Base-by-base conservation (phyloP, 2,888 invertebrate species). In the Carpatolechia fugitivella region DNA sequence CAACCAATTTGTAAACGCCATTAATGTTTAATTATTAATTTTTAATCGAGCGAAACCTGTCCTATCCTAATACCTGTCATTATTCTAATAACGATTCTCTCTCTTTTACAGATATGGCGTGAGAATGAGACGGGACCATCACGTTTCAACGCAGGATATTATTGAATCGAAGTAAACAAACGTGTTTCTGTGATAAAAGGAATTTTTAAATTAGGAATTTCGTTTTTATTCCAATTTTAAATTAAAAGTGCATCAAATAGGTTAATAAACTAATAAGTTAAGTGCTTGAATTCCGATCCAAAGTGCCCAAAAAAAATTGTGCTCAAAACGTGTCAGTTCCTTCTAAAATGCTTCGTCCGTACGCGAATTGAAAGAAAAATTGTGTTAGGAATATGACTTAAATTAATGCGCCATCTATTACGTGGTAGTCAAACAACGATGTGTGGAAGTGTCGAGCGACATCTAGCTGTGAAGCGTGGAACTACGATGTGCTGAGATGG, bases 401-500 rank as follows among this genome's bases (percentile, higher is more conserved):
- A 33, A 33, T 11, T 5, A 33, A n/a, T 6, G 35, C 40, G 40
- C 18, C 40, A 41, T 41, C 40, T 41, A 3, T 41, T 7, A 11
- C 1, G 40, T 35, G 35, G 1, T 14, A 20, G 4, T 8, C 10
- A 18, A 6, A 40, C 40, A 1, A 18, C 10, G 10, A 11, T 18
- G 18, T 8, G 11, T 8, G 14, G 1, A 13, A 14, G 36, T 14
- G 8, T 14, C 1, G 18, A 10, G 4, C 18, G 40, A 18, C 40
- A 18, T 13, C 29, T 44, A 78, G 62, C 76, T 82, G 80, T 86
- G 82, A 84, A 86, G 87, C 54, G 30, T 74, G 65, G 77, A 58
- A 63, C 80, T 82, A 80, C 60, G 64, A 67, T 62, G 69, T 66
- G 61, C 54, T 33, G 78, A 56, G 53, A 91, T 91, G 90, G 90